Percentiles rank a stretch among this genome's conserved stretches.
Conservation (phyloP, 2,113 vertebrate species). For the Spilogale gracilis region DNA sequence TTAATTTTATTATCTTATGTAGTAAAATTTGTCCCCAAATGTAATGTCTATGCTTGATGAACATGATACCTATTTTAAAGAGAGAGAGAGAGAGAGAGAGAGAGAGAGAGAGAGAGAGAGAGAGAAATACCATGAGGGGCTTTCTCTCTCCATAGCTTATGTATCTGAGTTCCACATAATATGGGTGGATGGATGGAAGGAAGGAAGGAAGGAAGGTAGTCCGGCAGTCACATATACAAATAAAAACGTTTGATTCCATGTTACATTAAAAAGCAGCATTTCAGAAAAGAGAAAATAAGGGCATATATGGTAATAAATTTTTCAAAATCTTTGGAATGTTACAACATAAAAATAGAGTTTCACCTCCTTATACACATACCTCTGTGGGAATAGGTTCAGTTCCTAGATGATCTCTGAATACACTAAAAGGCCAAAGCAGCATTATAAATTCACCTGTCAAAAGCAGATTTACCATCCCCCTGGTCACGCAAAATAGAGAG, state of each 20-base stretch:
- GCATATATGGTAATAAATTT: not conserved
- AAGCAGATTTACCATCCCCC: not conserved
- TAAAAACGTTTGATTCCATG: not conserved
- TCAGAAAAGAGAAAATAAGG: conserved; percentile 50
- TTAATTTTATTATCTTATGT: not conserved
- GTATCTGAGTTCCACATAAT: not conserved
- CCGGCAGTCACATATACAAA: not conserved
- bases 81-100: not conserved
- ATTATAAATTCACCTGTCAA: not conserved
- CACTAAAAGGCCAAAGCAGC: not conserved
- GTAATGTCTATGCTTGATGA: not conserved
- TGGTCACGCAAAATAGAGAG: not conserved
- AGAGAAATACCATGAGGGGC: not conserved
- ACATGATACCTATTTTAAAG: not conserved
- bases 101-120: not conserved
- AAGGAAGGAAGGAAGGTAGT: too few species aligned
- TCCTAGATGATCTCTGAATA: not conserved
- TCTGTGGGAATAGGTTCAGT: not conserved
- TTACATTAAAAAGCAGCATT: not conserved
- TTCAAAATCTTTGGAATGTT: not conserved
- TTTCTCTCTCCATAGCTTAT: not conserved
- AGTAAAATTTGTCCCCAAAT: not conserved
- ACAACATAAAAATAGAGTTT: conserved; percentile 1
- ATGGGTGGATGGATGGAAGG: not conserved
- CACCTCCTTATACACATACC: not conserved